These are phyloP conservation scores for Tursiops truncatus DNA, from an alignment of 2,113 vertebrate genomes.

Conservation along the genomic window DNA sequence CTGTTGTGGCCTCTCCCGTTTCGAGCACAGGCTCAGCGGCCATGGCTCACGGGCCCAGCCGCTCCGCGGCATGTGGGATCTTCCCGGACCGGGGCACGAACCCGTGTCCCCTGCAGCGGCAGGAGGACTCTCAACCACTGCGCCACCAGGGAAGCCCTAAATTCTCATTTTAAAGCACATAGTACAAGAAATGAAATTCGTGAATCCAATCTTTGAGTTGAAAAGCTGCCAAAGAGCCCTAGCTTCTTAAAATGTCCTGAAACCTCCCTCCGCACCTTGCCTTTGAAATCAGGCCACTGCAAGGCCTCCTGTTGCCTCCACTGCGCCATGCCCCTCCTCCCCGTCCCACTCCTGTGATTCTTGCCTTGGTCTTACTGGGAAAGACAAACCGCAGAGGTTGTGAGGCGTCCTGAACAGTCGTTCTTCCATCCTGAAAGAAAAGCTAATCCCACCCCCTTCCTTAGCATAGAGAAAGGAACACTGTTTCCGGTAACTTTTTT, in stretches of 20 bases:
- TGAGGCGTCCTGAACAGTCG: background rate
- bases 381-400: background rate
- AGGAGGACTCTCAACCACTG: too few species aligned
- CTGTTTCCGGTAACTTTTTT: background rate
- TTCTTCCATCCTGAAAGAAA: background rate
- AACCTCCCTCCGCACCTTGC: background rate
- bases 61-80: too few species aligned
- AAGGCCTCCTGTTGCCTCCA: background rate
- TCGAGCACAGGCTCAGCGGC: too few species aligned
- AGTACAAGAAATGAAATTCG: background rate
- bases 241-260: background rate
- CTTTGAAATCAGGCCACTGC: background rate
- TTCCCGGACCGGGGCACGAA: too few species aligned
- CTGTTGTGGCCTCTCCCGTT: too few species aligned
- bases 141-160: background rate
- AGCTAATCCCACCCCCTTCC: background rate
- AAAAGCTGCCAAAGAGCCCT: background rate
- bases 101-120: too few species aligned
- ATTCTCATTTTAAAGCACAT: background rate
- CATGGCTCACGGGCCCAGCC: too few species aligned
- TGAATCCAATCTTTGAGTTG: background rate
- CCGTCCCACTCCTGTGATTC: background rate
- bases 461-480: background rate
- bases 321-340: background rate
- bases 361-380: background rate